Conservation (phyloP, 2,888 invertebrate genomes). For the Drosophila kambysellisi region DNA sequence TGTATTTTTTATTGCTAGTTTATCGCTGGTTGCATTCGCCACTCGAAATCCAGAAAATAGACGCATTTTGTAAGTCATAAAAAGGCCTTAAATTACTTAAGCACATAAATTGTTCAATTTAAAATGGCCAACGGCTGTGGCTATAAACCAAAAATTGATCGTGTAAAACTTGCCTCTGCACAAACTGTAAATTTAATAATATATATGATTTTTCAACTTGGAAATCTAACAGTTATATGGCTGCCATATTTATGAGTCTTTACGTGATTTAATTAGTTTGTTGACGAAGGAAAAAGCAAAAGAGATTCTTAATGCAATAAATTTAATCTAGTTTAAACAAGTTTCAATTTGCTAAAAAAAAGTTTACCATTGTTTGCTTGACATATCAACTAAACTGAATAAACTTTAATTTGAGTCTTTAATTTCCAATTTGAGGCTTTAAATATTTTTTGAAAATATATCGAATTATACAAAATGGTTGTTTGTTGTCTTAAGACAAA, state of each 20-base stretch:
- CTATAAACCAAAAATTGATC: constrained; percentile 35
- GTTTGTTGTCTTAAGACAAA: neutral
- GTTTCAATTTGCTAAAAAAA: too few species aligned
- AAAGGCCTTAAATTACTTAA: constrained; percentile 33
- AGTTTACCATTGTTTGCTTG: too few species aligned
- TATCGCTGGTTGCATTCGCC: neutral
- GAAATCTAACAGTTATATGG: neutral
- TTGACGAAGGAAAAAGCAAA: neutral
- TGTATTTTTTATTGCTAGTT: constrained; percentile 37
- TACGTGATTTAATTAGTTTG: constrained; percentile 9
- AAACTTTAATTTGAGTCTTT: neutral
- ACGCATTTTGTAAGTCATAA: constrained; percentile 51
- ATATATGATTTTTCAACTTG: constrained; percentile 8
- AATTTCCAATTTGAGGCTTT: neutral
- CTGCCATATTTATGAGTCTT: constrained; percentile 13
- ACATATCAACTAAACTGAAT: too few species aligned
- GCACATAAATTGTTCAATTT: constrained; percentile 23
- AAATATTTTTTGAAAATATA: too few species aligned
- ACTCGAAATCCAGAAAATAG: constrained; percentile 20
- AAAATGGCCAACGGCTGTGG: constrained; percentile 12
- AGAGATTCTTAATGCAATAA: neutral
- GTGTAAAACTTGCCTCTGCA: constrained; percentile 28
- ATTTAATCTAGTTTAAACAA: too few species aligned
- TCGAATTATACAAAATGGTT: neutral
- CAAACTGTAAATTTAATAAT: constrained; percentile 21